phyloP scores from a whole-genome alignment of 2,797 vertebrate species.

The Rhinophrynus dorsalis region DNA sequence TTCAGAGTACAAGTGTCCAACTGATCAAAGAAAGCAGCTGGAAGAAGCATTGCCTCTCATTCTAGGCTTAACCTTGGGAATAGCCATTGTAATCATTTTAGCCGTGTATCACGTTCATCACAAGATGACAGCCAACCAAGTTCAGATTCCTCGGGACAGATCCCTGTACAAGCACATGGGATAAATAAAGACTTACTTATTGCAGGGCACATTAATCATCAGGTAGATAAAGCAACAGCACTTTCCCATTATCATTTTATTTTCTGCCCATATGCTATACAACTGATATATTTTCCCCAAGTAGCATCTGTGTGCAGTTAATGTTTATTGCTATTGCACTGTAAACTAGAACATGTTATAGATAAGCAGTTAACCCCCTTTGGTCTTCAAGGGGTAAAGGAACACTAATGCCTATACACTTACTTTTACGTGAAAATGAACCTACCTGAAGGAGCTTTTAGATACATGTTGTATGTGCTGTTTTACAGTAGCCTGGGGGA shows the following conservation, averaged over 20 bases:
- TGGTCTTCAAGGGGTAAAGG: no score
- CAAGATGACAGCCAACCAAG: conserved; percentile 87
- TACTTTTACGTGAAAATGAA: no score
- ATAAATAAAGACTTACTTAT: conserved; percentile 50
- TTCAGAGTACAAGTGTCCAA: conserved; percentile 86
- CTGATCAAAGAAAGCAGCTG: conserved; percentile 89
- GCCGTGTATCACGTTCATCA: conserved; percentile 92
- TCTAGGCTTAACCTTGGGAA: conserved; percentile 85
- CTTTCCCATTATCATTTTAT: conserved; percentile 50
- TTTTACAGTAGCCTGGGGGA: no score
- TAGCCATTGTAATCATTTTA: conserved; percentile 87
- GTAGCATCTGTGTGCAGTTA: background rate
- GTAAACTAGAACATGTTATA: background rate
- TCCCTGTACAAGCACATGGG: conserved; percentile 99
- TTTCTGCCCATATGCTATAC: background rate
- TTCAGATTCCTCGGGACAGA: conserved; percentile 88
- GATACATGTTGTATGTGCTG: no score
- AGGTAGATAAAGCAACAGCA: conserved; percentile 61
- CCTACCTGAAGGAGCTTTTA: no score
- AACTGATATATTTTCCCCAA: background rate
- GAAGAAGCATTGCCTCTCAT: conserved; percentile 92
- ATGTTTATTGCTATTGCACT: background rate
- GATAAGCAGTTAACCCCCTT: no score
- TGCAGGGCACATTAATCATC: conserved; percentile 28
- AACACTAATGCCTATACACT: no score